Evolutionary conservation across 2,797 vertebrate genomes (phyloP).

Genomic region (Brotogeris chrysoptera): DNA sequence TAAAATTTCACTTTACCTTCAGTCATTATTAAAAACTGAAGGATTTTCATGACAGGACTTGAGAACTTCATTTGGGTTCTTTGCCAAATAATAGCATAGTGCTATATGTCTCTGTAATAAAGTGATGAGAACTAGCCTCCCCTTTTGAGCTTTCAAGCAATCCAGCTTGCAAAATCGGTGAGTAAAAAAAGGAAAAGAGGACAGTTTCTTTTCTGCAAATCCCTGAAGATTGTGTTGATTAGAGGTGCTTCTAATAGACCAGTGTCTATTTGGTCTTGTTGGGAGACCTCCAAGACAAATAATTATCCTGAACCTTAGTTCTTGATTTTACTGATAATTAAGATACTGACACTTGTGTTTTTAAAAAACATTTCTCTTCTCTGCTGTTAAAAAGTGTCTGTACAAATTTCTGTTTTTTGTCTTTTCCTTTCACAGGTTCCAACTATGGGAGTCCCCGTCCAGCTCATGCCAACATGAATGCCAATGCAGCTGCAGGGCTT

Average conservation of each 20-base stretch:
- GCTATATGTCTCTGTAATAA: not conserved
- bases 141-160: not conserved
- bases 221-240: not conserved
- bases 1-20: not conserved
- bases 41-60: not conserved
- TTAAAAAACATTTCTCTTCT: not conserved
- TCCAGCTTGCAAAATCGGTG: not conserved
- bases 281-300: not conserved
- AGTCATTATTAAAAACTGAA: not conserved
- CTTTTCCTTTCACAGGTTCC: constrained; percentile 72
- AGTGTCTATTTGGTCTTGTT: not conserved
- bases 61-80: not conserved
- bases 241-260: not conserved
- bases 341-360: not conserved
- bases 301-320: not conserved
- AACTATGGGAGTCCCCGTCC: constrained; percentile 94
- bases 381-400: not conserved
- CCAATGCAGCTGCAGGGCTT: constrained; percentile 90
- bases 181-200: not conserved
- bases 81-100: fast-evolving
- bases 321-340: not conserved
- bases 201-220: not conserved
- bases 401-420: not conserved
- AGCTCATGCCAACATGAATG: constrained; percentile 88
- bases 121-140: not conserved